A percentile compares a stretch with the other conserved stretches of the same genome.
Conservation (phyloP, 2,797 vertebrate genomes). For the Melanotaenia trifasciata region DNA sequence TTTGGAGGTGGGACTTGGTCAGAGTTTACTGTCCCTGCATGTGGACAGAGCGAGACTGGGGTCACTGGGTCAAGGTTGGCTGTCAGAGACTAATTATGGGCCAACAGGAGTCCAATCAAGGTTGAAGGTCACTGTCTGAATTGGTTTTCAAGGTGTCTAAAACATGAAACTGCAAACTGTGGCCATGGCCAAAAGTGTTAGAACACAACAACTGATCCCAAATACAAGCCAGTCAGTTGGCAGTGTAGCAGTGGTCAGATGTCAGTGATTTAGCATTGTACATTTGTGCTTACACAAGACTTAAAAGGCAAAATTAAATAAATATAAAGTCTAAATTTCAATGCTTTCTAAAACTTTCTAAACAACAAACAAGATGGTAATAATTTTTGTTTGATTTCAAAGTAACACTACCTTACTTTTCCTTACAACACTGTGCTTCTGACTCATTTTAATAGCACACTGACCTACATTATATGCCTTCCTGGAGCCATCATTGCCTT, state of each 20-base stretch:
- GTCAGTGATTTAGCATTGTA: background rate
- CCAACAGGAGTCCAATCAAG: conserved; percentile 50
- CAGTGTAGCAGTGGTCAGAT: background rate
- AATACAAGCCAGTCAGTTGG: background rate
- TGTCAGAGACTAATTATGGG: conserved; percentile 65
- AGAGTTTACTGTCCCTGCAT: conserved; percentile 64
- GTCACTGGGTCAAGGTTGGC: conserved; percentile 65
- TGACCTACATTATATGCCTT: no score
- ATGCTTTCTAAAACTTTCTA: no score
- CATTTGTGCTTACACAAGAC: background rate
- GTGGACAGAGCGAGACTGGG: conserved; percentile 51
- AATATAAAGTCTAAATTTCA: no score
- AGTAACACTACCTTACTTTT: no score
- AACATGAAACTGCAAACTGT: conserved; percentile 21
- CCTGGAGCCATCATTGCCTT: no score
- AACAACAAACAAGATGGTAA: no score
- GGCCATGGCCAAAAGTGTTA: background rate
- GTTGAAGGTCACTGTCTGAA: conserved; percentile 34
- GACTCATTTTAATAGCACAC: no score
- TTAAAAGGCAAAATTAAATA: no score
- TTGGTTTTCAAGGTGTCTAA: conserved; percentile 32
- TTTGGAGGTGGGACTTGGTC: conserved; percentile 64
- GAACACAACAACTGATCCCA: background rate
- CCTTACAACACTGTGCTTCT: no score
- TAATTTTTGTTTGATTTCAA: no score